Evolutionary conservation across 2,888 invertebrate genomes (phyloP), one percentile per base, ranked within the genome.

Genomic region (Argyresthia goedartella): DNA sequence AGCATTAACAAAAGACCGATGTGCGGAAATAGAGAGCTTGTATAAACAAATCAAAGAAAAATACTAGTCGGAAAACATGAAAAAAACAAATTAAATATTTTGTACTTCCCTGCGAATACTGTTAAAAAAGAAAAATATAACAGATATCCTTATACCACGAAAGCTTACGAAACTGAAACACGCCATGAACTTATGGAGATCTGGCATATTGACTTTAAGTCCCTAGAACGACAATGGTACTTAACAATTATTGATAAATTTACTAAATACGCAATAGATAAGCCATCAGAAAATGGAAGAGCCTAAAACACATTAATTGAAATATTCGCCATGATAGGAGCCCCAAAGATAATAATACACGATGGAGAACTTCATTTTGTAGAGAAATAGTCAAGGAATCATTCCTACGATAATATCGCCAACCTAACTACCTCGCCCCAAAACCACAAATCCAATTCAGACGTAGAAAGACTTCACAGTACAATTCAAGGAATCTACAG

Each of bases 201-300:
- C n/a, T n/a, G n/a, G n/a, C n/a, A n/a, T n/a, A n/a, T n/a, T n/a
- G n/a, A n/a, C n/a, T n/a, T n/a, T n/a, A n/a, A 53, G 52, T 58
- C 54, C 4, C 42, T 58, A 53, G 55, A 58, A 54, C 44, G 50
- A 52, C 54, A 58, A 45, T 58, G 58, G 58, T 58, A 56, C 49
- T 35, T 58, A 43, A 56, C 56, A 0, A 55, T 57, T 10, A 57
- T 57, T 42, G 59, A 57, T 52, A 59, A 56, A 54, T 56, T 59
- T 49, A 57, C 56, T 7, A 56, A 59, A 54, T 59, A 57, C 42
- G 52, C 54, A 0, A 53, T 56, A 16, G 13, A 56, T 15, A 57
- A 56, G 51, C 51, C 56, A 25, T 44, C 43, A 16, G 56, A 57
- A 33, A 57, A 57, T 49, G 56, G 49, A 46, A 55, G 41, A 55